Percentiles rank a stretch among this genome's conserved stretches.
phyloP scores from a whole-genome alignment of 1,140 invertebrate genomes.

The Sitophilus oryzae region DNA sequence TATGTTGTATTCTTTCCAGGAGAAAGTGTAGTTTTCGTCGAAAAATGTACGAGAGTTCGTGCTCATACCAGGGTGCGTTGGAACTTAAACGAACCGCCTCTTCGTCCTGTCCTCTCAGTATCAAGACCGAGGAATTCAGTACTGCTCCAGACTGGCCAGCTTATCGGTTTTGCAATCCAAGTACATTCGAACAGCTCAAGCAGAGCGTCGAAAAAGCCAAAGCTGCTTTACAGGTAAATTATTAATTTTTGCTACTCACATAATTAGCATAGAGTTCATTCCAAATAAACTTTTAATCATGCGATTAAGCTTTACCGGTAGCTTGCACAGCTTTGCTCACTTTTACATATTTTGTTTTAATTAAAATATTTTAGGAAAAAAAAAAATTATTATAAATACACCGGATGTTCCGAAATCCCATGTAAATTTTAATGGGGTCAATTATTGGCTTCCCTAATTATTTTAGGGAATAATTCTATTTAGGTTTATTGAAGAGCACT shows the following conservation, averaged over 20 bases:
- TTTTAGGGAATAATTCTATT: too few species aligned
- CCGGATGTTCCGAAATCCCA: too few species aligned
- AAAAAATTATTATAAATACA: too few species aligned
- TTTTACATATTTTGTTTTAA: too few species aligned
- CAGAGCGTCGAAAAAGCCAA: conserved; percentile 85
- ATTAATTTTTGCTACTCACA: conserved; percentile 3
- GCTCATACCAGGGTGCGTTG: conserved; percentile 76
- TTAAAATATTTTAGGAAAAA: too few species aligned
- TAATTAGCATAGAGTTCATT: background rate
- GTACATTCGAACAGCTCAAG: conserved; percentile 80
- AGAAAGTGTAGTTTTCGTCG: conserved; percentile 41
- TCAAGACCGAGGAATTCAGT: conserved; percentile 57
- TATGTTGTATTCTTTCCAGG: conserved; percentile 30
- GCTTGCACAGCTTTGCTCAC: too few species aligned
- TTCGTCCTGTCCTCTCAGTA: conserved; percentile 39
- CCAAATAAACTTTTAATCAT: conserved; percentile 20
- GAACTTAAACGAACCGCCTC: conserved; percentile 69
- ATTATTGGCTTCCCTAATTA: too few species aligned
- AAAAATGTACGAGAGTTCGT: conserved; percentile 81
- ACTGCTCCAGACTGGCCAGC: conserved; percentile 61
- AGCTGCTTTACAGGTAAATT: conserved; percentile 61
- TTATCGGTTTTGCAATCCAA: conserved; percentile 65
- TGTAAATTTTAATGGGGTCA: too few species aligned
- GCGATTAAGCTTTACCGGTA: too few species aligned
- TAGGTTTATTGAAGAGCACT: too few species aligned